phyloP scores from a whole-genome alignment of 2,888 invertebrate species.

The Melangyna quadrimaculata region DNA sequence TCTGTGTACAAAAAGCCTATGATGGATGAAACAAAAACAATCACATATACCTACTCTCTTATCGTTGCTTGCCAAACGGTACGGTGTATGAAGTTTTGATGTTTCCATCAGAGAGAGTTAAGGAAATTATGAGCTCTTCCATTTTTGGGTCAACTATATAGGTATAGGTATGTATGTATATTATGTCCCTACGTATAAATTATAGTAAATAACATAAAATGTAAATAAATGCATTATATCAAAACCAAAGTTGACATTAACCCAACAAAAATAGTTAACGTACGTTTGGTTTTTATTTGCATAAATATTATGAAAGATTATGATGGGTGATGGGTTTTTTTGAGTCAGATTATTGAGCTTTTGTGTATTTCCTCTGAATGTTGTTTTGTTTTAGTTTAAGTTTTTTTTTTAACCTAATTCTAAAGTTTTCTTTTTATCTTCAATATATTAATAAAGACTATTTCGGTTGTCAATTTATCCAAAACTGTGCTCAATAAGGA shows the following conservation, averaged over 20 bases:
- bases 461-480: too few relatives aligned
- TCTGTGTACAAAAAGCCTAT: neutral
- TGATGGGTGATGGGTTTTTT: neutral
- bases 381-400: neutral
- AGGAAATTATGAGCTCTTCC: constrained; percentile 29
- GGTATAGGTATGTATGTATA: neutral
- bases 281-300: neutral
- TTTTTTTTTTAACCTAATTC: too few relatives aligned
- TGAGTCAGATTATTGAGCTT: neutral
- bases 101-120: neutral
- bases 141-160: constrained; percentile 40
- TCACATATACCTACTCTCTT: constrained; percentile 7
- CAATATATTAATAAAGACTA: too few relatives aligned
- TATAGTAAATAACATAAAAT: constrained; percentile 19
- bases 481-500: too few relatives aligned
- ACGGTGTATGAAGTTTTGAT: neutral
- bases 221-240: constrained; percentile 48
- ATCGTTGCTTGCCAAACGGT: constrained; percentile 17
- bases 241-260: constrained; percentile 34
- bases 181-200: neutral
- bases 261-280: neutral
- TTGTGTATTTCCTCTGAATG: neutral
- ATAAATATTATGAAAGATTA: constrained; percentile 9
- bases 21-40: neutral
- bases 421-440: too few relatives aligned